These are phyloP conservation scores for Felis catus DNA, from an alignment of 2,113 vertebrate species.

Conservation along the genomic window F.catus_Fca126_mat1.0 CM031419.1:179875001-179875500, in stretches of 20 bases:
- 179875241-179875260: neutral
- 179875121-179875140: neutral
- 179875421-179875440: neutral
- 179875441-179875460: neutral
- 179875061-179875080: neutral
- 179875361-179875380: neutral
- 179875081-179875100: neutral
- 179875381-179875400: neutral
- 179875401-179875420: neutral
- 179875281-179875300: neutral
- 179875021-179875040: neutral
- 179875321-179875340: neutral
- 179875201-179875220: neutral
- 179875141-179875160: neutral
- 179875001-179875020: neutral
- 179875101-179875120: neutral
- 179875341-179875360: neutral
- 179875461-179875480: neutral
- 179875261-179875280: neutral
- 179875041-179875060: neutral
- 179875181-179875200: neutral
- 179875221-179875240: neutral
- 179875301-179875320: neutral
- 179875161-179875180: rapidly evolving
- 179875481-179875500: neutral